Percentiles rank a stretch among this genome's conserved stretches.
Evolutionary conservation across 53 echinoderm and acorn worm genomes (phyloP).

Genomic region (Temnopleurus reevesii): DNA sequence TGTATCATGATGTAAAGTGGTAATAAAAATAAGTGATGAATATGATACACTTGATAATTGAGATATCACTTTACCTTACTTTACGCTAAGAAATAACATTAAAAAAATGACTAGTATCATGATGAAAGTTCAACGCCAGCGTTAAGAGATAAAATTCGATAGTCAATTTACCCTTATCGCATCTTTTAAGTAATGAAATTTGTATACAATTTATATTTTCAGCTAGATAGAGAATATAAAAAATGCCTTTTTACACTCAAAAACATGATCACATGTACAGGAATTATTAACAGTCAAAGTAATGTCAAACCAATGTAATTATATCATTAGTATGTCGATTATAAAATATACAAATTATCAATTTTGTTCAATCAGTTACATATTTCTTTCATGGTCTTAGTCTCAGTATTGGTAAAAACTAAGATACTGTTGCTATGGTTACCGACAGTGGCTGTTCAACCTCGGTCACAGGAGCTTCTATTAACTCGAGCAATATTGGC

Average conservation of each 20-base stretch:
- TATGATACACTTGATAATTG: not conserved
- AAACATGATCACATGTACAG: slow-evolving; percentile 32
- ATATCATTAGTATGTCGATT: slow-evolving; percentile 33
- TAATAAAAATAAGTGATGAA: slow-evolving; percentile 17
- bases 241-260: slow-evolving; percentile 33
- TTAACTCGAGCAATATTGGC: not conserved
- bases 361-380: slow-evolving; percentile 27
- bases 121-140: slow-evolving; percentile 45
- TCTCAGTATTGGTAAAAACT: not conserved
- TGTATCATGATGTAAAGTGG: not conserved
- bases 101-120: not conserved
- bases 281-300: slow-evolving; percentile 50
- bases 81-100: slow-evolving; percentile 23
- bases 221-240: slow-evolving; percentile 50
- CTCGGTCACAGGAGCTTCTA: not conserved
- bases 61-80: not conserved
- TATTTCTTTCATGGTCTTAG: not conserved
- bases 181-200: not conserved
- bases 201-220: not conserved
- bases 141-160: slow-evolving; percentile 4
- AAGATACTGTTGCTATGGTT: not conserved
- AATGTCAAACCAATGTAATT: slow-evolving; percentile 13
- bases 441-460: not conserved
- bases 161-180: slow-evolving; percentile 15
- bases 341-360: slow-evolving; percentile 45